Base-by-base conservation (phyloP, 2,113 vertebrate species). In the Ceyx margarethae region DNA sequence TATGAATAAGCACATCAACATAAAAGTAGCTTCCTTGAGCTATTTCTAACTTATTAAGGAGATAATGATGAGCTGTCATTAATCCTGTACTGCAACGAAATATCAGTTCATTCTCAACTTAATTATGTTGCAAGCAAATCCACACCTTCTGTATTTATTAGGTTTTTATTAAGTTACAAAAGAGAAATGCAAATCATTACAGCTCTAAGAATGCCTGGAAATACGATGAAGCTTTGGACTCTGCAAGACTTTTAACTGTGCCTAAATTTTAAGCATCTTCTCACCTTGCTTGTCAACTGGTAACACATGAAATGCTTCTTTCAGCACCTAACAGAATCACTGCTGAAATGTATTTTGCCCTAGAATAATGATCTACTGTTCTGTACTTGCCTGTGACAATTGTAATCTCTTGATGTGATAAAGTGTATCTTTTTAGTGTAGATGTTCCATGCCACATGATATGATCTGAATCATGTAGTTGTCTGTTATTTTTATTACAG, bases 241-340 rank as follows among this genome's bases (percentile, higher is more conserved):
- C n/a, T 66, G 33, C 16, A 66, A 42, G 20, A 18, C 13, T 68
- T 69, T 81, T 65, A 80, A 29, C 51, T 54, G 57, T 40, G 45
- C 31, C 85, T 92, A 77, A 74, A 83, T 85, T 85, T 94, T 88
- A 74, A 77, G n/a, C 37, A 35, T 85, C 16, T 90, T 94, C 51
- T 88, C 68, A 74, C 61, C 61, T 83, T 90, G 4, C 60, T 67
- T 94, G 68, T 85, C 68, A 86, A 25, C 51, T 40, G 43, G 7
- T 88, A 81, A 64, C 1, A 0, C 53, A 28, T 68, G n/a, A 71
- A 89, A 23, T 43, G 35, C 62, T 91, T 89, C 10, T 68, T 92
- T 61, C 58, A 65, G 48, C 50, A 76, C n/a, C 66, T 87, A 53
- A 64, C 29, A 42, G 45, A 16, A 46, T 53, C 25, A 15, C 40